Evolutionary conservation across 37 sponge, comb jelly and placozoan genomes (phyloP), one percentile per base, ranked within the genome.

Genomic region (Dysidea cf. avara): DNA sequence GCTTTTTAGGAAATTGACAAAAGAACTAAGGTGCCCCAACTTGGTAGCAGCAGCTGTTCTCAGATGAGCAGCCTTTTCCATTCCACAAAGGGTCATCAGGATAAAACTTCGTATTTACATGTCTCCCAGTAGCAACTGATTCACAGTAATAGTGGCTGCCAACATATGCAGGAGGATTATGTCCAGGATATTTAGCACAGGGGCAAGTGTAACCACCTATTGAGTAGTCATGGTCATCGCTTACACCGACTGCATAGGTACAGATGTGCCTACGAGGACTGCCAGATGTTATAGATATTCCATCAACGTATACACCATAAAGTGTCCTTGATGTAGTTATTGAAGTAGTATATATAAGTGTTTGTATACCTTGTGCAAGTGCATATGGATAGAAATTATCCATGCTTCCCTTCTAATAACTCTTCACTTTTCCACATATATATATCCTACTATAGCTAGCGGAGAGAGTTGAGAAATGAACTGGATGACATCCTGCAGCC

Each of bases 81-180:
- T 82, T 75, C 75, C 83, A 82, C 12, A 82, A 53, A 20, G 75
- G 75, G 57, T 82, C 69, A 22, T 60, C 39, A 13, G 24, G 56
- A 53, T 53, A 32, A 53, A 70, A 54, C 7, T 7, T 28, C 5
- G 5, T 30, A 33, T 40, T 20, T 20, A 12, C 7, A 34, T 21
- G 18, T 14, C 11, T 43, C 14, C 68, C 39, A 68, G 47, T 7
- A 68, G 22, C 7, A 20, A 24, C 61, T 25, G 47, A 11, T 7
- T 73, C 74, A 35, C 74, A 73, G 24, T 26, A 73, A 49, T 58
- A 73, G 43, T 73, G 12, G 33, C 34, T 22, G 7, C 71, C 56
- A 28, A 70, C 71, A 29, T 32, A 70, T 3, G 55, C 25, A 32
- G 74, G 74, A n/a, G 47, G 61, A 26, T 21, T 13, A 5, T 2